Evolutionary conservation across 2,113 vertebrate species (phyloP).

Genomic region (Daphoenositta chrysoptera): DNA sequence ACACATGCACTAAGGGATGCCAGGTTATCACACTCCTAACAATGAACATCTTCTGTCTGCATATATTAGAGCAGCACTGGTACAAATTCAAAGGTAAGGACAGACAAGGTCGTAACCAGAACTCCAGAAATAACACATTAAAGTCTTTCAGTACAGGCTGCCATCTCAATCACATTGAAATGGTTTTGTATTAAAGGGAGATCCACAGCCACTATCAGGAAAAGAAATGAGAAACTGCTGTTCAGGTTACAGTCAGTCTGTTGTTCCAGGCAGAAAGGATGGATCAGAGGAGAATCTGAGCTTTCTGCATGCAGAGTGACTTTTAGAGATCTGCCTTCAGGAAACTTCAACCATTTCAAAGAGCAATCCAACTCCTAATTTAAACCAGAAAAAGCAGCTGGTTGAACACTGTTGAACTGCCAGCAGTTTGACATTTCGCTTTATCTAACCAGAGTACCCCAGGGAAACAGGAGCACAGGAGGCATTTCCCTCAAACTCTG

Average conservation of each 20-base stretch:
- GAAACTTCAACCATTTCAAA: not conserved
- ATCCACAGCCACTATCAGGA: not conserved
- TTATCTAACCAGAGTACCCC: not conserved
- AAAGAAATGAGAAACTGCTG: not conserved
- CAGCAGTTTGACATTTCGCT: not conserved
- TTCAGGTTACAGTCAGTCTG: not conserved
- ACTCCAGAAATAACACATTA: not conserved
- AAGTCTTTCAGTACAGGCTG: not conserved
- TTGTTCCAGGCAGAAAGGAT: not conserved
- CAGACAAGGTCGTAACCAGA: not conserved
- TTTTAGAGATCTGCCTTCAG: conserved; percentile 16
- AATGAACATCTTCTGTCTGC: not conserved
- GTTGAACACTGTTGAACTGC: not conserved
- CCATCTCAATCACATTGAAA: not conserved
- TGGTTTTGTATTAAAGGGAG: not conserved
- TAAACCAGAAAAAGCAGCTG: not conserved
- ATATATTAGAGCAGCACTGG: not conserved
- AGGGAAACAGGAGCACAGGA: not conserved
- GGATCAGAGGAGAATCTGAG: not conserved
- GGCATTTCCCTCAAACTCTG: not conserved
- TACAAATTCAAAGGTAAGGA: not conserved
- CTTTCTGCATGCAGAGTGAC: not conserved
- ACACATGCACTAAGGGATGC: not conserved
- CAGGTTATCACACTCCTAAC: not conserved
- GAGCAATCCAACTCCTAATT: not conserved